These are phyloP conservation scores for Heliconius ethilla DNA, from an alignment of 2,888 invertebrate genomes.

Conservation along the genomic window DNA sequence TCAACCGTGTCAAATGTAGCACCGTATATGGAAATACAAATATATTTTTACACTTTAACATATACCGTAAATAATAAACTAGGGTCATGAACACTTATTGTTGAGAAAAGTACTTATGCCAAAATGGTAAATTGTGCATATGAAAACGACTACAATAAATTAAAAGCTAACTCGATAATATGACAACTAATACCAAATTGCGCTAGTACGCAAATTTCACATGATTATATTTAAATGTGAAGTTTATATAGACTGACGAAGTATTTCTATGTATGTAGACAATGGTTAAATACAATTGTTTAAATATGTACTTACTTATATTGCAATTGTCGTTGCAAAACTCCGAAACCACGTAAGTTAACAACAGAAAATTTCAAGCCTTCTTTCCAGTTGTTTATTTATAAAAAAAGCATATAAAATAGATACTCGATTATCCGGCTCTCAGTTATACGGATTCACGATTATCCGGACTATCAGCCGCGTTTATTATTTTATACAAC, in stretches of 20 bases:
- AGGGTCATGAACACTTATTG: background rate
- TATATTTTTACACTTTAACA: background rate
- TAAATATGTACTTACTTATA: conserved; percentile 2
- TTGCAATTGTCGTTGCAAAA: conserved; percentile 3
- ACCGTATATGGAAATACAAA: background rate
- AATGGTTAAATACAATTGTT: background rate
- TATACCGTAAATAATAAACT: background rate
- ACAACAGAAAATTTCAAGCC: background rate
- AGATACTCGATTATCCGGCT: no score
- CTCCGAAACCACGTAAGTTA: conserved; percentile 1
- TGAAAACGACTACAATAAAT: background rate
- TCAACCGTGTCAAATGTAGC: background rate
- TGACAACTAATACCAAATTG: background rate
- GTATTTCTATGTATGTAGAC: conserved; percentile 2
- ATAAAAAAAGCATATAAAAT: background rate
- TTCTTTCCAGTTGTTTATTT: background rate
- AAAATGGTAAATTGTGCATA: conserved; percentile 5
- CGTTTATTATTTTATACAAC: no score
- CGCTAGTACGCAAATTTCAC: background rate
- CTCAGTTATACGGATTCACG: no score
- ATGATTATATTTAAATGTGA: background rate
- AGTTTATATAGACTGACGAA: background rate
- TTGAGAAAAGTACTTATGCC: background rate
- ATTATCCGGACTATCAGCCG: no score
- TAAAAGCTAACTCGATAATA: background rate